phyloP scores from a whole-genome alignment of 2,113 vertebrate species.

The Oncorhynchus nerka region DNA sequence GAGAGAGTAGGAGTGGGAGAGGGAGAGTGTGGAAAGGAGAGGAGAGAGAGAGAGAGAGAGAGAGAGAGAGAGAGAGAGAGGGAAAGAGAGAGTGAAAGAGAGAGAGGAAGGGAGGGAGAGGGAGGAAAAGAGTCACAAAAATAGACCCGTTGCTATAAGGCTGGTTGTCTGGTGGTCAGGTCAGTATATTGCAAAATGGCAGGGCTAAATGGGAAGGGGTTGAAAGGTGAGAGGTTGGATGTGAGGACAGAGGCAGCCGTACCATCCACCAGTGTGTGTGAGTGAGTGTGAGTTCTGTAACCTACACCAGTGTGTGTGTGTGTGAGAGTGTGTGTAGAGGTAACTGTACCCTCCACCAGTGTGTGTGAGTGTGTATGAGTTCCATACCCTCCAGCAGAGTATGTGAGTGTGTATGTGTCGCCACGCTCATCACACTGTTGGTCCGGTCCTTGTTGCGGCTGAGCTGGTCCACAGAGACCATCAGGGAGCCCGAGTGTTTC shows the following conservation, averaged over 20 bases:
- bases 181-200: no score
- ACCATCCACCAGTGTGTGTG: no score
- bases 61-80: background rate
- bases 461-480: constrained; percentile 97
- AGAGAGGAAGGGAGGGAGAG: background rate
- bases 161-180: no score
- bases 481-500: constrained; percentile 91
- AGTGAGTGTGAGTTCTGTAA: no score
- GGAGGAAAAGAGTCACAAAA: background rate
- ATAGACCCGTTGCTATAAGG: no score
- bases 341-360: no score
- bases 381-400: constrained; percentile 89
- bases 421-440: constrained; percentile 92
- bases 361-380: no score
- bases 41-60: background rate
- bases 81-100: background rate
- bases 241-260: no score
- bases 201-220: no score
- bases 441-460: constrained; percentile 90
- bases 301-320: no score
- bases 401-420: constrained; percentile 94
- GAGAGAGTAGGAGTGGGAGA: background rate
- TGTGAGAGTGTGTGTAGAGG: no score
- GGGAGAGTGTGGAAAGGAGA: background rate
- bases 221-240: no score